A percentile compares a stretch with the other conserved stretches of the same genome.
These are phyloP conservation scores for Elymnias hypermnestra DNA, from an alignment of 1,140 invertebrate genomes.

Conservation along the genomic window DNA sequence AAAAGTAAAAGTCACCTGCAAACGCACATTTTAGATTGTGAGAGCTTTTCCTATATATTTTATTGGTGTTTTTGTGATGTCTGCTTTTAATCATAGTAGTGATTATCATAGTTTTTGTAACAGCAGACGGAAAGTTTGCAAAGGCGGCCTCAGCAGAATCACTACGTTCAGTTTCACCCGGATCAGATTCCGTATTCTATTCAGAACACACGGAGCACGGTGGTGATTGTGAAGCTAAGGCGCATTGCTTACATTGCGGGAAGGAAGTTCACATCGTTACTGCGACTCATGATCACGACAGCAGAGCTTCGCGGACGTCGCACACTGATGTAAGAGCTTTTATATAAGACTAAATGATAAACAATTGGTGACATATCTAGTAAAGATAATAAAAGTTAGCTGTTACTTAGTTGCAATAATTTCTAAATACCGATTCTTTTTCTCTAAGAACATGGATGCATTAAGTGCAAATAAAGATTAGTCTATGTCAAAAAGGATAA, in stretches of 20 bases:
- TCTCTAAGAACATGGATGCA: too few species aligned
- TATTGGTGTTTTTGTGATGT: too few species aligned
- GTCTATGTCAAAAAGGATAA: too few species aligned
- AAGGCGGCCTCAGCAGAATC: slow-evolving; percentile 92
- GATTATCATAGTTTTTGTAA: slow-evolving; percentile 28
- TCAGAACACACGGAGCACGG: slow-evolving; percentile 82
- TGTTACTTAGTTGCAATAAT: too few species aligned
- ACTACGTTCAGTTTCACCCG: slow-evolving; percentile 88
- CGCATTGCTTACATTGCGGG: slow-evolving; percentile 87
- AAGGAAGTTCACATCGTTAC: slow-evolving; percentile 82
- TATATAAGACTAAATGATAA: too few species aligned
- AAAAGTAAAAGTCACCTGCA: too few species aligned
- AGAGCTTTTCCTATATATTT: too few species aligned
- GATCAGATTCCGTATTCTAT: slow-evolving; percentile 92
- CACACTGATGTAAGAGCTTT: slow-evolving; percentile 67
- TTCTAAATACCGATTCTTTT: too few species aligned
- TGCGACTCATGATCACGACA: slow-evolving; percentile 65
- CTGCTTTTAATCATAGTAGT: slow-evolving; percentile 11
- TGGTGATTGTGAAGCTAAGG: slow-evolving; percentile 58
- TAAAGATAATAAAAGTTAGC: too few species aligned
- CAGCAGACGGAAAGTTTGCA: slow-evolving; percentile 74
- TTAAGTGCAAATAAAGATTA: too few species aligned
- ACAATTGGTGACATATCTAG: too few species aligned
- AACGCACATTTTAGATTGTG: too few species aligned
- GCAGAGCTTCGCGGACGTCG: slow-evolving; percentile 66